Percentiles rank a stretch among this genome's conserved stretches.
Conservation (phyloP, 1,140 invertebrate species). For the Bombus confusus region DNA sequence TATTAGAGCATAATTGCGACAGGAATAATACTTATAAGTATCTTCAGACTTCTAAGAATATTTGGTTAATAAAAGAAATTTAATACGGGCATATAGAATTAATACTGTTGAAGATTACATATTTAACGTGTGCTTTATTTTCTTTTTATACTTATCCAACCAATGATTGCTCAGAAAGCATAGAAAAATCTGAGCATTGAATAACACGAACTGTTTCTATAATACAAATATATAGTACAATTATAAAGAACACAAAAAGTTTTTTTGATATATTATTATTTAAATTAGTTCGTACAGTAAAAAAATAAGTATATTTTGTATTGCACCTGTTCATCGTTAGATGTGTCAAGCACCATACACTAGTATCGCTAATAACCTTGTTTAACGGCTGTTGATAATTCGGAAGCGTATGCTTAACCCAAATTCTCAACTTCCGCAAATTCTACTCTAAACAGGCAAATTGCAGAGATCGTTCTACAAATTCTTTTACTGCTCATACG, state of each 20-base stretch:
- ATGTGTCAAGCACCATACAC: neutral
- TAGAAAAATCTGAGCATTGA: neutral
- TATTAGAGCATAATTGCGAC: neutral
- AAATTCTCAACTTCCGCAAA: slow-evolving; percentile 35
- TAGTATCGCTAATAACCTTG: neutral
- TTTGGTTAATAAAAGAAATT: no score
- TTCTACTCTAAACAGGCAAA: neutral
- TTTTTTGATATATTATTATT: neutral
- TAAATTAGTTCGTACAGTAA: neutral
- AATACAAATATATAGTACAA: neutral
- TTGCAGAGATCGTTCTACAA: neutral
- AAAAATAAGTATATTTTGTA: neutral
- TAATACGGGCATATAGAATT: neutral
- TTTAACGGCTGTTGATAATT: slow-evolving; percentile 18
- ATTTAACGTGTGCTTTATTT: neutral
- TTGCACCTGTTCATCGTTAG: neutral
- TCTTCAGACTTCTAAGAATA: neutral
- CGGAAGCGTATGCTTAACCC: slow-evolving; percentile 44
- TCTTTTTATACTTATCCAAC: neutral
- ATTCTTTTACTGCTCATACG: neutral
- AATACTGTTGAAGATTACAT: neutral
- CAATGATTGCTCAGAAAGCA: neutral
- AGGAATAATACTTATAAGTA: neutral
- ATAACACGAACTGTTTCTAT: neutral
- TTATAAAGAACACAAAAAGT: neutral